Base-by-base conservation (phyloP, 2,888 invertebrate species). In the Agonopterix subpropinquella region DNA sequence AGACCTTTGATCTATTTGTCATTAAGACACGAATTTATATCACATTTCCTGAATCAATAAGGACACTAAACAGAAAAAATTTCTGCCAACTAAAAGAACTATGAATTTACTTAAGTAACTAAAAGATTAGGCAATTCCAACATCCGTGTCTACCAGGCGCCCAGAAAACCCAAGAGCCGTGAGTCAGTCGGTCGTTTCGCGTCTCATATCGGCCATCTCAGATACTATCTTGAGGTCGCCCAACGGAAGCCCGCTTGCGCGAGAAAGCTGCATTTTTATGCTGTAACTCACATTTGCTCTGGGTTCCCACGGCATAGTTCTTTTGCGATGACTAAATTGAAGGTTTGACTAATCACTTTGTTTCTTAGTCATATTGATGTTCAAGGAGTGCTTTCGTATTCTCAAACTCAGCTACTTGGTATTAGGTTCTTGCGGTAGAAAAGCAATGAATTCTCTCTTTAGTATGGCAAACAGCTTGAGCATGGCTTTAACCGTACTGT, bases 231-330 rank as follows among this genome's bases (percentile, higher is more conserved):
- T 56, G 62, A 63, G 64, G 67, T 67, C 77, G 65, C 67, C 66
- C 79, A 71, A 81, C 83, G 80, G 84, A 82, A 86, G 86, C 85
- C 61, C 65, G 65, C 56, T 59, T 55, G 69, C 64, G 74, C 79
- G 77, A 79, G 83, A 85, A 80, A 84, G 84, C 75, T 70, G 65
- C 59, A 80, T 85, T 84, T 85, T 84, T 84, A 75, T 70, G 61
- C 64, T 67, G 62, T 72, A 76, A 71, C 70, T 77, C 75, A 74
- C 71, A 61, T 57, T 56, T 47, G 44, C 50, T 47, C 41, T 48
- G 47, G 50, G 65, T 86, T 86, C 85, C 74, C 85, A 86, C 85
- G 84, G 59, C 65, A 62, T 61, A 70, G 65, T 67, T 74, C 62
- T 28, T 28, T 28, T 5, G 47, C 36, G 42, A 36, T 46, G 46